Base-by-base conservation (phyloP, 2,113 vertebrate genomes). In the Grallaria varia region DNA sequence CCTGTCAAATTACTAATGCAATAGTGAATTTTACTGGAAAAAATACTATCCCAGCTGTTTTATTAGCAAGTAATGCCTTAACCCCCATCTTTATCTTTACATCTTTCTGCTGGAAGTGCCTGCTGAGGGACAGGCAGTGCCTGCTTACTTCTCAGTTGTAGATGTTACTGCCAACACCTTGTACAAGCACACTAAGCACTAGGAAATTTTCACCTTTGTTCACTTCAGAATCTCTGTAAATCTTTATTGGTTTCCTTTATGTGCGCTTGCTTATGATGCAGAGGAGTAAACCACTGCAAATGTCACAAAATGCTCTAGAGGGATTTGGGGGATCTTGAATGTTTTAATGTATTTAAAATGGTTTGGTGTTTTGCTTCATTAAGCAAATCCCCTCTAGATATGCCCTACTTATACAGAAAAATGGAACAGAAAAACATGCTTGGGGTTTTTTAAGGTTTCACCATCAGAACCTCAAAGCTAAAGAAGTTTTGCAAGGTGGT, bases 261-360 rank as follows among this genome's bases (percentile, higher is more conserved):
- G 47, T 50, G 74, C 47, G n/a, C 64, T 96, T 93, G 58, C 91
- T 97, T 94, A 86, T 50, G 44, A 89, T 58, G 78, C 23, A 90
- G 64, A 92, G 52, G 66, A 87, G 89, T 95, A 80, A 86, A 90
- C 74, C 73, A 58, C 75, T 79, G 86, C 76, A 89, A 84, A 93
- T 89, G 94, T 86, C 88, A 84, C 81, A 82, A 93, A 85, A 67
- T 0, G 1, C 66, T 97, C 93, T 82, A 62, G 44, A 83, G 96
- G 94, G 95, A 93, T 81, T 90, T 78, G 10, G n/a, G n/a, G 59
- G 44, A 69, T 93, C 81, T 79, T 93, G 62, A 80, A 87, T 47
- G 49, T 95, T 97, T 96, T 97, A 96, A 98, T 96, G 92, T 92
- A 84, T 97, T 97, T 97, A 31, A 98, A 98, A 98, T 96, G 94